Evolutionary conservation across 2,888 invertebrate species (phyloP).

Genomic region (Hecatera dysodea): DNA sequence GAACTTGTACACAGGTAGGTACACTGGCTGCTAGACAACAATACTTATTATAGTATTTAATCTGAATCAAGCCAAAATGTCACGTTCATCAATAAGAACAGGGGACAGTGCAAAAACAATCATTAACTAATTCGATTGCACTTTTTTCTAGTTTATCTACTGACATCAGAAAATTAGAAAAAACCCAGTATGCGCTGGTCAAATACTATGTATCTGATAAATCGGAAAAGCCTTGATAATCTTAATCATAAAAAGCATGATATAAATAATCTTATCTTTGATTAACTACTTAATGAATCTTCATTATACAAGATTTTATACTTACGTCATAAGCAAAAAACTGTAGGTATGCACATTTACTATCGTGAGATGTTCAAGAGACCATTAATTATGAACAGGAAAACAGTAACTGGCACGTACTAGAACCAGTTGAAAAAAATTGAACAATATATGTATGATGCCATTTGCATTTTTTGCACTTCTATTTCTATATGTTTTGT

Average conservation of each 20-base stretch:
- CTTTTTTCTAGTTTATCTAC: neutral
- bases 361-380: constrained; percentile 19
- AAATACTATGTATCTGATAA: neutral
- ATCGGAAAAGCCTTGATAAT: constrained; percentile 28
- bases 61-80: constrained; percentile 1
- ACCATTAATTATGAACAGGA: constrained; percentile 23
- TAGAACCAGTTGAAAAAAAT: constrained; percentile 25
- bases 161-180: neutral
- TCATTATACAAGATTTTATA: constrained; percentile 20
- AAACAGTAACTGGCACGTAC: constrained; percentile 43
- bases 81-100: constrained; percentile 17
- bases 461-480: neutral
- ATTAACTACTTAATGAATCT: constrained; percentile 28
- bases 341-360: neutral
- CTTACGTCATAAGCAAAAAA: constrained; percentile 20
- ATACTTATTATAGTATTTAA: neutral
- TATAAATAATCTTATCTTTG: constrained; percentile 23
- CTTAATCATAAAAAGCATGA: constrained; percentile 1
- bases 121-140: neutral
- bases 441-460: no score
- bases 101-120: constrained; percentile 4
- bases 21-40: no score
- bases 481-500: no score
- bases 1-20: no score
- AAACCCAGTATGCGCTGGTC: neutral